Evolutionary conservation across 2,113 vertebrate species (phyloP), one percentile per base, ranked within the genome.

Genomic region (Malaclemys terrapin): DNA sequence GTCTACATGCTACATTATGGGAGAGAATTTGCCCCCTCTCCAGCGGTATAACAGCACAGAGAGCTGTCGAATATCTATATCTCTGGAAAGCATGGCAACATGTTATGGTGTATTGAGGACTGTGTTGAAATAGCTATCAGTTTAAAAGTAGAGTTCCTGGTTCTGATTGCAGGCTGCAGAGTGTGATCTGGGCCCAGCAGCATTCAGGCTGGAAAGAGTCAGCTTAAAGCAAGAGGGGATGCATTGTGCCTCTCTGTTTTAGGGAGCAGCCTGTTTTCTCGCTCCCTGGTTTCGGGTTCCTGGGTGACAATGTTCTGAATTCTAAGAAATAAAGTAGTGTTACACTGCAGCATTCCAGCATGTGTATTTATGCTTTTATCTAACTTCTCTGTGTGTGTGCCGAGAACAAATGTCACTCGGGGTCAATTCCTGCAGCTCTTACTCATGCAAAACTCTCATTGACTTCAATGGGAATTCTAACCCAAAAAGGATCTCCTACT

Each of bases 1-100:
- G 45, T n/a, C 6, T 31, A 47, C 12, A 10, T 0, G 17, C 10
- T 22, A 50, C 0, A 1, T 8, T 20, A 45, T 0, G 2, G 20
- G 25, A 75, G 42, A 27, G 72, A 13, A 29, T 27, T 38, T 65
- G 29, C 24, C 8, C 10, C 38, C 53, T 83, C 57, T 14, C 27
- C 5, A 22, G 5, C 2, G 45, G 79, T 45, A 16, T 29, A 47
- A 82, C 62, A 81, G 50, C n/a, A 42, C 16, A 29, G 3, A 76
- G 53, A 50, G 29, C 19, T 52, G 65, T 25, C 53, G 65, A 80
- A 65, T 11, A 24, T 62, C 65, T 82, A 7, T 35, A 38, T 75
- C 69, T 42, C 22, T 75, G 65, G n/a, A 72, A 75, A 42, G 4
- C 38, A 10, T 38, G 20, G 69, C n/a, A 35, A 35, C 31, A 35